phyloP scores from a whole-genome alignment of 1,140 invertebrate species.

The Drosophila saltans region DNA sequence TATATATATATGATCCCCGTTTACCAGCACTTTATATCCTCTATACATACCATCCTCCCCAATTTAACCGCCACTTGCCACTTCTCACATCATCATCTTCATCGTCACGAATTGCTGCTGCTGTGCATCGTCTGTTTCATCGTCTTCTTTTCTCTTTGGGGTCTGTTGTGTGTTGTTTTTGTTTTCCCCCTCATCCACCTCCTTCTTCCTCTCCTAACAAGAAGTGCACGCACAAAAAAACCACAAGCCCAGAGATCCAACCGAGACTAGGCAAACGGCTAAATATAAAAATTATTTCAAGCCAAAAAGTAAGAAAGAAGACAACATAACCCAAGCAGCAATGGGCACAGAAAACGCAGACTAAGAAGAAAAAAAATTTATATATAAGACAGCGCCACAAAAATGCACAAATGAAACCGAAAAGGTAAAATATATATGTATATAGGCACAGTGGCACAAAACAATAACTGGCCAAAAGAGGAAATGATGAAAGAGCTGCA shows the following conservation, averaged over 20 bases:
- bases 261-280: not conserved
- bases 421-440: not conserved
- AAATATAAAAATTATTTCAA: constrained; percentile 15
- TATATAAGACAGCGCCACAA: not conserved
- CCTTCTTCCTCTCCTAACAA: not conserved
- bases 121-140: constrained; percentile 1
- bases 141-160: constrained; percentile 8
- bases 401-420: not conserved
- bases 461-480: not conserved
- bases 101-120: not conserved
- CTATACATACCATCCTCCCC: not conserved
- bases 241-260: constrained; percentile 4
- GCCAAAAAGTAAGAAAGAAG: constrained; percentile 6
- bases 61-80: constrained; percentile 3
- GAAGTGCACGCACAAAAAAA: constrained; percentile 12
- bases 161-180: not conserved
- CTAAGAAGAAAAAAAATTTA: not conserved
- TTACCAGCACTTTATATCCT: not conserved
- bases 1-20: not conserved
- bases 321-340: constrained; percentile 4
- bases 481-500: not conserved
- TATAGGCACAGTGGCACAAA: not conserved
- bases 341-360: constrained; percentile 1
- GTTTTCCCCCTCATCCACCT: not conserved
- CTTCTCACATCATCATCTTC: not conserved